Percentiles rank a stretch among this genome's conserved stretches.
These are phyloP conservation scores for Amitus sp. DNA, from an alignment of 2,888 invertebrate genomes.

Conservation along the genomic window DNA sequence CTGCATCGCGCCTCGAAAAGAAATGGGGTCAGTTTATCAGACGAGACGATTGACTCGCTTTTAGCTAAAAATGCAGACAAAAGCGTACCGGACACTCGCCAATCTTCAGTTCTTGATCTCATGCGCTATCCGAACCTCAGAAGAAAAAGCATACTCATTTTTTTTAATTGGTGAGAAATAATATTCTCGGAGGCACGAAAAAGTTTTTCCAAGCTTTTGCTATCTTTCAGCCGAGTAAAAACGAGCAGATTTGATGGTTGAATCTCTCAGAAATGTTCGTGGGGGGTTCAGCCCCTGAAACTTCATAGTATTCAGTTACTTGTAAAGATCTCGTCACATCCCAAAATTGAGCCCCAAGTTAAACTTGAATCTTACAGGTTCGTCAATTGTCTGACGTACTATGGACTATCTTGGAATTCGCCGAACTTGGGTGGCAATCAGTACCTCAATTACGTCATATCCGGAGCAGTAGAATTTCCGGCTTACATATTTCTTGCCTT, in stretches of 20 bases:
- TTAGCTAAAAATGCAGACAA: slow-evolving; percentile 64
- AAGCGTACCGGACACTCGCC: slow-evolving; percentile 54
- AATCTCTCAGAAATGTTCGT: too few species aligned
- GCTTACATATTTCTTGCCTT: slow-evolving; percentile 75
- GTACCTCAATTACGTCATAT: slow-evolving; percentile 78
- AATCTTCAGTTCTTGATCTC: slow-evolving; percentile 70
- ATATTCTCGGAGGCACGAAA: too few species aligned
- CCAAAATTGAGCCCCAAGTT: too few species aligned
- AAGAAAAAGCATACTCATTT: slow-evolving; percentile 73
- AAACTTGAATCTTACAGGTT: slow-evolving; percentile 67
- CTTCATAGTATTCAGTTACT: too few species aligned
- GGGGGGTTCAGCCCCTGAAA: too few species aligned
- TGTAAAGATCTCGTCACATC: too few species aligned
- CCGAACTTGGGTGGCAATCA: slow-evolving; percentile 78
- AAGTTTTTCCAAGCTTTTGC: too few species aligned
- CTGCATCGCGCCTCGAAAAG: slow-evolving; percentile 73
- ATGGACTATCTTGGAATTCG: slow-evolving; percentile 81
- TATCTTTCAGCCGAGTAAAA: too few species aligned
- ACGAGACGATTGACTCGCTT: slow-evolving; percentile 69
- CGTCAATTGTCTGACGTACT: slow-evolving; percentile 82
- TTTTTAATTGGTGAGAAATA: slow-evolving; percentile 75
- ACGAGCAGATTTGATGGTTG: too few species aligned
- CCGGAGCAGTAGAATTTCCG: slow-evolving; percentile 81
- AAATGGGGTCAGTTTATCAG: slow-evolving; percentile 72
- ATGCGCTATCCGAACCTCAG: slow-evolving; percentile 74